Evolutionary conservation across 1,140 invertebrate species (phyloP), one percentile per base, ranked within the genome.

Genomic region (Zaprionus ornatus): DNA sequence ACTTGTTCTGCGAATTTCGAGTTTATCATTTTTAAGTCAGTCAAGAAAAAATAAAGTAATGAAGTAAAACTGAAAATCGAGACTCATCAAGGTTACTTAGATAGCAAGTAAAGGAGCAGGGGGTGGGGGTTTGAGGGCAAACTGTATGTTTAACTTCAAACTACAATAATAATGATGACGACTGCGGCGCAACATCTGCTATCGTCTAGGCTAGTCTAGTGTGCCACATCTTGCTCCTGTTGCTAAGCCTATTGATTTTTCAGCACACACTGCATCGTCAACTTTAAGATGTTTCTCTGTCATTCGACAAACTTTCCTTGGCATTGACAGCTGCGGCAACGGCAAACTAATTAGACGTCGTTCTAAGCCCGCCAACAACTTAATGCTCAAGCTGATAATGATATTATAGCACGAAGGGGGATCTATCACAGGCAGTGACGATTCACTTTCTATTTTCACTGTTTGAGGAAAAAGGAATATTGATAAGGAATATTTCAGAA

Each of bases 241-340:
- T 45, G 35, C 35, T 37, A 50, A 57, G 64, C 37, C 17, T 48
- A 67, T 67, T 48, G 65, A 67, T 59, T 67, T 67, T 59, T 23
- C 13, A 21, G 32, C 15, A 19, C 21, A 23, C 15, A 19, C 21
- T 25, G 12, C 40, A 37, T 7, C n/a, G 23, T 19, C 17, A 48
- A 67, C 35, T 57, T 66, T 23, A 45, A 57, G 37, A 45, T 23
- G 12, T 12, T 52, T n/a, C 19, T 35, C n/a, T 64, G 40, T 19
- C 37, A 23, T 29, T 48, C 45, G 23, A 61, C 9, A 61, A 61
- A 61, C 59, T 61, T 48, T 42, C 23, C 25, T 61, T 61, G 59
- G 59, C 59, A 61, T 29, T 45, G 37, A 13, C 23, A 61, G 40
- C 40, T 27, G 15, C 3, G 9, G n/a, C 40, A n/a, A 6, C n/a